phyloP scores from a whole-genome alignment of 2,113 vertebrate species.

The Eulacestoma nigropectus region DNA sequence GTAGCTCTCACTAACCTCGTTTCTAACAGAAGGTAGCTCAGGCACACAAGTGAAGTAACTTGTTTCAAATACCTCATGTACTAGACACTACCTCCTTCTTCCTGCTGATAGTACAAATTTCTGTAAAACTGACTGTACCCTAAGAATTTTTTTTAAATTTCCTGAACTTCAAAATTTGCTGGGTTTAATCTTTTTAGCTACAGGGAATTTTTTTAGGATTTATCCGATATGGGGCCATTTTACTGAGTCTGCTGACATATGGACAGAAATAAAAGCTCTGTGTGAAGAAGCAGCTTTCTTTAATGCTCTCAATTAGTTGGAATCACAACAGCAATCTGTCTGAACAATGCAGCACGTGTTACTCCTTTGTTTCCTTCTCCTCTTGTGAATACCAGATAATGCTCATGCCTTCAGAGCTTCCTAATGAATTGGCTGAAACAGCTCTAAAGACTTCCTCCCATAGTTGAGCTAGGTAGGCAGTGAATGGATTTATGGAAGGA shows the following conservation, averaged over 20 bases:
- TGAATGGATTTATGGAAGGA: not conserved
- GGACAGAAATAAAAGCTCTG: conserved; percentile 19
- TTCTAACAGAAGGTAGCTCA: not conserved
- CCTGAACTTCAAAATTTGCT: not conserved
- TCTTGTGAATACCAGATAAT: not conserved
- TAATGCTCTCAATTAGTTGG: conserved; percentile 38
- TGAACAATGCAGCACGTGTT: conserved; percentile 2
- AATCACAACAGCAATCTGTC: conserved; percentile 18
- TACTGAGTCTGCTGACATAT: not conserved
- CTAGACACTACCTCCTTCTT: not conserved
- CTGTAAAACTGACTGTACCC: not conserved
- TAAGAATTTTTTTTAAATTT: not conserved
- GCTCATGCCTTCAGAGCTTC: conserved; percentile 1
- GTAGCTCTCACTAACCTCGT: not conserved
- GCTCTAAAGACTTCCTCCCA: not conserved
- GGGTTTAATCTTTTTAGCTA: not conserved
- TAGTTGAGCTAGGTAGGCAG: not conserved
- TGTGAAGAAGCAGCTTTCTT: conserved; percentile 12
- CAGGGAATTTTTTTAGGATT: not conserved
- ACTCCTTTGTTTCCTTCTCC: conserved; percentile 1
- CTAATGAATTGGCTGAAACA: not conserved
- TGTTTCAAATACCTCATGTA: not conserved
- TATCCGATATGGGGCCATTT: not conserved
- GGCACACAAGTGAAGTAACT: not conserved
- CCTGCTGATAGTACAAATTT: not conserved